These are phyloP conservation scores for Tiliacea citrago DNA, from an alignment of 2,888 invertebrate genomes.

Conservation along the genomic window DNA sequence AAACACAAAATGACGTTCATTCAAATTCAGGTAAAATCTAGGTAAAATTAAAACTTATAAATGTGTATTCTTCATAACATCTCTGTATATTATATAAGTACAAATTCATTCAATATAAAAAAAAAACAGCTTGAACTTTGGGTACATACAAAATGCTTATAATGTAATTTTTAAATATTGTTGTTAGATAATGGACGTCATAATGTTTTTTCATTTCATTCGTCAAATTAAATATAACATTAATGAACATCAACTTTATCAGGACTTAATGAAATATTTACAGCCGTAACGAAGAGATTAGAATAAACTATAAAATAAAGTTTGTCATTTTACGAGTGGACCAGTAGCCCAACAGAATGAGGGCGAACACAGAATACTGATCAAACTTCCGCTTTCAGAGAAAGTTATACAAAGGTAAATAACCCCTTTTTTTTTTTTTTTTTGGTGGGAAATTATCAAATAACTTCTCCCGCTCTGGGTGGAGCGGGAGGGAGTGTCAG, in stretches of 20 bases:
- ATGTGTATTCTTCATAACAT: constrained; percentile 4
- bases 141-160: background rate
- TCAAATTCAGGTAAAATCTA: background rate
- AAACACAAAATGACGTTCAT: background rate
- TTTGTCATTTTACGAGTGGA: constrained; percentile 29
- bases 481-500: too few relatives aligned
- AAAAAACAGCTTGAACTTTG: constrained; percentile 32
- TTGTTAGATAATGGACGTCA: background rate
- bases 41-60: background rate
- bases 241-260: background rate
- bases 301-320: constrained; percentile 19
- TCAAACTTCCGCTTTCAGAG: constrained; percentile 60
- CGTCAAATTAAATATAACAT: background rate
- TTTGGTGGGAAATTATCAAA: too few relatives aligned
- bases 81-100: constrained; percentile 26
- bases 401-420: constrained; percentile 64
- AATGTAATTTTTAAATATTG: background rate
- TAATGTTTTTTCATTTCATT: too few relatives aligned
- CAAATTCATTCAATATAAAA: constrained; percentile 13
- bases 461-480: too few relatives aligned
- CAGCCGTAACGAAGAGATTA: background rate
- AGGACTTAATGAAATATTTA: background rate
- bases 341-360: constrained; percentile 53
- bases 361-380: constrained; percentile 64
- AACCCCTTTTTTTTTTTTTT: too few relatives aligned